These are phyloP conservation scores for Acipenser transmontanus DNA, from an alignment of 2,797 vertebrate species.

Conservation along the genomic window DNA sequence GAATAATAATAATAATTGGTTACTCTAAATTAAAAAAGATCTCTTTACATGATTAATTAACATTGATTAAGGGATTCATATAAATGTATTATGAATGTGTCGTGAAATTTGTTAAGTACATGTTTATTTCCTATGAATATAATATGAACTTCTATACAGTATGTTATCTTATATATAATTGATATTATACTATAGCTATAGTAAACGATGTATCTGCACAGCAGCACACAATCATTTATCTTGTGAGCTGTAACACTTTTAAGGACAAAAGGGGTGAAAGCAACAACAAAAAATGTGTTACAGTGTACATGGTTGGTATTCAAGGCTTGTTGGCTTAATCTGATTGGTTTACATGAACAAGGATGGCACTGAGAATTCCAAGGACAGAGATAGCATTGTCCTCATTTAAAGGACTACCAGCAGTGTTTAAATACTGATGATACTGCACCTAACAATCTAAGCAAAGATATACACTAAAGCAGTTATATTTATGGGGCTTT, in stretches of 20 bases:
- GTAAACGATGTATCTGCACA: too few relatives aligned
- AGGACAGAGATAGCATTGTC: slow-evolving; percentile 9
- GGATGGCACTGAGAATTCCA: slow-evolving; percentile 1
- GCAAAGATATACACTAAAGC: background rate
- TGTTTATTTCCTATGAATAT: background rate
- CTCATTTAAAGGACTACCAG: background rate
- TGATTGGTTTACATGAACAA: too few relatives aligned
- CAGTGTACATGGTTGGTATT: slow-evolving; percentile 8
- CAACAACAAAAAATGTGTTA: background rate
- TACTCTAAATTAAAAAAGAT: too few relatives aligned
- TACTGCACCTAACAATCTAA: background rate
- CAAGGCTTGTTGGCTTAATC: background rate
- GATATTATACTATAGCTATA: too few relatives aligned
- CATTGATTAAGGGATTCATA: background rate
- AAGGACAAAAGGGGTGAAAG: too few relatives aligned
- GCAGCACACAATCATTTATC: too few relatives aligned
- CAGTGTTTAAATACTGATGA: too few relatives aligned
- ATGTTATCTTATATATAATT: background rate
- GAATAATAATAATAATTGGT: background rate
- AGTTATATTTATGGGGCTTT: background rate
- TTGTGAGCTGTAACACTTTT: too few relatives aligned
- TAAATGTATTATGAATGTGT: background rate
- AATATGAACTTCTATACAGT: background rate
- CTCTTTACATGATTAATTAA: background rate
- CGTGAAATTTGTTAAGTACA: background rate